Conservation (phyloP, 2,888 invertebrate species). For the Leuctra nigra region DNA sequence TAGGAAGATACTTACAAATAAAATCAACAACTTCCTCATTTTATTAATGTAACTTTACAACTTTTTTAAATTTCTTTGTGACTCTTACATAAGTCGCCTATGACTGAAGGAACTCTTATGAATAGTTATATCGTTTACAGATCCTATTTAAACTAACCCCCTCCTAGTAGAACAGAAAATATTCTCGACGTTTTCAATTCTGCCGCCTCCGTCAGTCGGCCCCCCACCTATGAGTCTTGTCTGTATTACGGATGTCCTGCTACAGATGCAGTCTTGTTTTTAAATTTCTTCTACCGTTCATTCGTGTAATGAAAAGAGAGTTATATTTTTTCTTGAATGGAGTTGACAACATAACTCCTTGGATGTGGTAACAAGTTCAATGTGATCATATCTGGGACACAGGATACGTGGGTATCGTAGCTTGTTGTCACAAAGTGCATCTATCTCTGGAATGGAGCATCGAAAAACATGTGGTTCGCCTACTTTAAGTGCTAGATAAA, state of each 20-base stretch:
- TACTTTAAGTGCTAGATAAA: no score
- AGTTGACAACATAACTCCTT: not conserved
- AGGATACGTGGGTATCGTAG: not conserved
- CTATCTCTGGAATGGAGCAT: no score
- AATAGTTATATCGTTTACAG: not conserved
- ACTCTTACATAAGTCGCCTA: not conserved
- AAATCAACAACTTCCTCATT: slow-evolving; percentile 8
- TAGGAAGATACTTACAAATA: not conserved
- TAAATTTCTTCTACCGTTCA: not conserved
- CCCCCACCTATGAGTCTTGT: slow-evolving; percentile 1
- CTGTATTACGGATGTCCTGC: slow-evolving; percentile 9
- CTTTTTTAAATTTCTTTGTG: not conserved
- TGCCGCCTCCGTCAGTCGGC: not conserved
- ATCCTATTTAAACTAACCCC: slow-evolving; percentile 1
- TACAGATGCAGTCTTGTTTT: not conserved
- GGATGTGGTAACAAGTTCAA: not conserved
- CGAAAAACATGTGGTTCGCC: slow-evolving; percentile 2
- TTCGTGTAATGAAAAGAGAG: slow-evolving; percentile 2
- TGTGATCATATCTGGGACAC: slow-evolving; percentile 2
- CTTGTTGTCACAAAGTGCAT: no score
- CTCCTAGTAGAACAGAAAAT: not conserved
- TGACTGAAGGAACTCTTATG: not conserved
- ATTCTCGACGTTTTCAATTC: not conserved
- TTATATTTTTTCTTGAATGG: slow-evolving; percentile 2
- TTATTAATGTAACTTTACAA: not conserved